Base-by-base conservation (phyloP, 2,797 vertebrate genomes). In the Eremophila alpestris region DNA sequence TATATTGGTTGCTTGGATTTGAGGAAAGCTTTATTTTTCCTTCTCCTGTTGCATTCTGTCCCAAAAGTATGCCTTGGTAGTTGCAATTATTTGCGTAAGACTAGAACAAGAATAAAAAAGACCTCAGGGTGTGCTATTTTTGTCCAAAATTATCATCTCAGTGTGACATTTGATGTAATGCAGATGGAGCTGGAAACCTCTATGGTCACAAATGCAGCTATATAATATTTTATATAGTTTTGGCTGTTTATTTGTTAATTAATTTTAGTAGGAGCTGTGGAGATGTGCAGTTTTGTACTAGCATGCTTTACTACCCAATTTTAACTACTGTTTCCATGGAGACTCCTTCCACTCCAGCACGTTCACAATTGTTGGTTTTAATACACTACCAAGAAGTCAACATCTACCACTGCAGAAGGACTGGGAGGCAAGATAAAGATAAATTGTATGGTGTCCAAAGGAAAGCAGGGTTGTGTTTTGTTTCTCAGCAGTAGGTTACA, bases 261-360 rank as follows among this genome's bases (percentile, higher is more conserved):
- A 11, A 16, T 60, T 84, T 30, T 51, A 16, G 16, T 36, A 29
- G 21, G 9, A 65, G 17, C 6, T 32, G 36, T 16, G 8, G 46
- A 69, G 34, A 80, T 7, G 51, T 14, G 9, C 8, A 52, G 9
- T 30, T 89, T 90, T 86, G 20, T 63, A 43, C 40, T 43, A 65
- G 9, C 4, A 24, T 67, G 73, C 51, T 90, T 95, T 79, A 65
- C 24, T 83, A 48, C 36, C 3, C 34, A 69, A 13, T 77, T 90
- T 83, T 51, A 81, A 51, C 24, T 74, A 54, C 41, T 36, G 73
- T 94, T 94, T 88, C 80, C 73, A 77, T 73, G 68, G 94, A 90
- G 36, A 83, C 24, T 55, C 5, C 30, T 93, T 94, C 21, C 14
- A 55, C 54, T 69, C 11, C 16, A 77, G 6, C 7, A 51, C 4